Base-by-base conservation (phyloP, 2,113 vertebrate genomes). In the Lepisosteus osseus region DNA sequence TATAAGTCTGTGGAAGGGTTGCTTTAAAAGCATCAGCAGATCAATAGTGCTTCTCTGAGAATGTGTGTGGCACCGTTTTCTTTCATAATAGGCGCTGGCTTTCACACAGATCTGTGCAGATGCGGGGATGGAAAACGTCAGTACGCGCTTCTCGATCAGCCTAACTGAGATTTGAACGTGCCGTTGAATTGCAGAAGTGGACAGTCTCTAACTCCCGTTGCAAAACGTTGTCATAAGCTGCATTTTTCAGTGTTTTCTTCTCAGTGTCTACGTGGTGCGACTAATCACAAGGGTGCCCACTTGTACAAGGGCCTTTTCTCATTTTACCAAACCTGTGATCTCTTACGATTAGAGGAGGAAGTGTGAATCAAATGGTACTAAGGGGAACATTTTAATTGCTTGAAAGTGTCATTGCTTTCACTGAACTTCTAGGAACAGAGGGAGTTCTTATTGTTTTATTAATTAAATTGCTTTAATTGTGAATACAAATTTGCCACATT, bases 311-410 rank as follows among this genome's bases (percentile, higher is more conserved):
- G 6, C 42, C 13, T 66, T 45, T 40, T 66, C n/a, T 66, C 45
- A 45, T 66, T 47, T 43, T 2, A 45, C 15, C 47, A 51, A 51
- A 51, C 47, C 47, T 51, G 5, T 51, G 47, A 51, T 6, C 47
- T 9, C 47, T 1, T 9, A 51, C 47, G 9, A 51, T 5, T 1
- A 51, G 43, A 66, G 42, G 41, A 43, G 62, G 29, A 65, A 15
- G 14, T 13, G 6, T 29, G 40, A 66, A 12, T 14, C 42, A 66
- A 44, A 15, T 14, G 8, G 42, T 45, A 42, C 64, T 44, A 6
- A 14, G n/a, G 64, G 64, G 11, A 14, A 66, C 14, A 44, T 66
- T 66, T 66, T 66, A 15, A 44, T 44, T 44, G 13, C 64, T 66
- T 65, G 63, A n/a, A 8, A 55, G 40, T 57, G 41, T 57, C 68